These are phyloP conservation scores for Amphiprion percula DNA, from an alignment of 2,113 vertebrate genomes.

Conservation along the genomic window DNA sequence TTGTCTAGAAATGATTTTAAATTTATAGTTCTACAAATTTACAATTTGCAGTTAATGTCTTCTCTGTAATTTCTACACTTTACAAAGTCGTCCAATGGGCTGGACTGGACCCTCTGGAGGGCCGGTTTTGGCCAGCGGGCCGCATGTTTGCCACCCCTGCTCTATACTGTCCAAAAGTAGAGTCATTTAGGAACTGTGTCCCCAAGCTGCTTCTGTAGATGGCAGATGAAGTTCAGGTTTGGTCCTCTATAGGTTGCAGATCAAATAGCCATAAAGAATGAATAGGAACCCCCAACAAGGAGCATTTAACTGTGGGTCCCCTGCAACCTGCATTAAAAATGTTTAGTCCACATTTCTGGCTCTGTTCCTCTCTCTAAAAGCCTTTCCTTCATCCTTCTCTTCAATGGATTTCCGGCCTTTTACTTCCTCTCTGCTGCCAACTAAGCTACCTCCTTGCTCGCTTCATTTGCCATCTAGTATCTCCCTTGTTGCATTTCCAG, in stretches of 20 bases:
- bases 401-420: slow-evolving; percentile 26
- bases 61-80: too few species aligned
- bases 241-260: background rate
- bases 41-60: too few species aligned
- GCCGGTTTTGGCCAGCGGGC: too few species aligned
- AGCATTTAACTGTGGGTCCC: slow-evolving; percentile 6
- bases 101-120: too few species aligned
- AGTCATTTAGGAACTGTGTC: too few species aligned
- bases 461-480: slow-evolving; percentile 29
- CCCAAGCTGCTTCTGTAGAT: too few species aligned
- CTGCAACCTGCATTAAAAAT: slow-evolving; percentile 14
- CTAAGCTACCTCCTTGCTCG: slow-evolving; percentile 36
- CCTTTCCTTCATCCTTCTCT: slow-evolving; percentile 32
- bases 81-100: too few species aligned
- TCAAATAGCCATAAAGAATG: slow-evolving; percentile 20
- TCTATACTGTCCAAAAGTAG: too few species aligned
- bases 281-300: slow-evolving; percentile 1
- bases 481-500: slow-evolving; percentile 48
- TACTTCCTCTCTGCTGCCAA: slow-evolving; percentile 39
- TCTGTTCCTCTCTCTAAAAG: slow-evolving; percentile 21
- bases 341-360: slow-evolving; percentile 22
- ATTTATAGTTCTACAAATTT: too few species aligned
- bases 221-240: background rate
- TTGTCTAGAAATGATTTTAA: too few species aligned
- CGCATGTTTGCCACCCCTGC: too few species aligned